A percentile compares a stretch with the other conserved stretches of the same genome.
These are phyloP conservation scores for Eristalis pertinax DNA, from an alignment of 2,888 invertebrate genomes.

Conservation along the genomic window DNA sequence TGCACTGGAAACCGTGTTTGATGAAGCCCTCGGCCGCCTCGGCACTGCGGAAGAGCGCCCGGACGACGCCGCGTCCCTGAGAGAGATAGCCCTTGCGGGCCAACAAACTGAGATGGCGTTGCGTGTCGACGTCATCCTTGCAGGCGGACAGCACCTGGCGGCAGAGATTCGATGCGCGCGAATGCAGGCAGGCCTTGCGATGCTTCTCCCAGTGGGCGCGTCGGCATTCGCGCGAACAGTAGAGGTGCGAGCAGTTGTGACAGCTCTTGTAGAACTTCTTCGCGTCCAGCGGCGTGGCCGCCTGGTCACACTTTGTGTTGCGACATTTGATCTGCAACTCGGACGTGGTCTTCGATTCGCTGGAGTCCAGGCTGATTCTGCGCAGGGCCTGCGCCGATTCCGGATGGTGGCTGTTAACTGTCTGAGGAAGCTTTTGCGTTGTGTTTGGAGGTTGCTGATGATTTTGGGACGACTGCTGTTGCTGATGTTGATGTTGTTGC, in stretches of 20 bases:
- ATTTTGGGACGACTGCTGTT: conserved; percentile 75
- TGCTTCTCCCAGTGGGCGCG: conserved; percentile 96
- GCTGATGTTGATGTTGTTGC: conserved; percentile 72
- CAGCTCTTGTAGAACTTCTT: conserved; percentile 93
- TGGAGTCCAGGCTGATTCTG: conserved; percentile 85
- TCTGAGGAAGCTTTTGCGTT: conserved; percentile 70
- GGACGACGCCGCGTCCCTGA: conserved; percentile 94
- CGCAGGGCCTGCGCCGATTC: conserved; percentile 78
- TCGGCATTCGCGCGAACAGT: conserved; percentile 95
- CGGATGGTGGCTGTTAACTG: conserved; percentile 52
- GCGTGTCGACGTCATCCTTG: conserved; percentile 89
- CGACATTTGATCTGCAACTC: conserved; percentile 86
- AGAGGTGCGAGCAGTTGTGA: conserved; percentile 96
- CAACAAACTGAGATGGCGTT: conserved; percentile 90
- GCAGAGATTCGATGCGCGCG: conserved; percentile 94
- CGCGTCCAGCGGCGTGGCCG: conserved; percentile 88
- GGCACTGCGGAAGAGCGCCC: conserved; percentile 93
- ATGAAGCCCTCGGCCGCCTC: conserved; percentile 93
- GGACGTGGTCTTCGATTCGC: conserved; percentile 80
- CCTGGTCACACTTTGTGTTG: conserved; percentile 90
- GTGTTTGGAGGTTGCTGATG: conserved; percentile 73
- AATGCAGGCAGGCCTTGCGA: conserved; percentile 93
- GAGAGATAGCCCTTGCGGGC: conserved; percentile 92
- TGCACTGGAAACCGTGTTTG: conserved; percentile 88
- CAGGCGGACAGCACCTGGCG: conserved; percentile 91